Conservation (phyloP, 2,797 vertebrate species). For the Acanthornis magna region DNA sequence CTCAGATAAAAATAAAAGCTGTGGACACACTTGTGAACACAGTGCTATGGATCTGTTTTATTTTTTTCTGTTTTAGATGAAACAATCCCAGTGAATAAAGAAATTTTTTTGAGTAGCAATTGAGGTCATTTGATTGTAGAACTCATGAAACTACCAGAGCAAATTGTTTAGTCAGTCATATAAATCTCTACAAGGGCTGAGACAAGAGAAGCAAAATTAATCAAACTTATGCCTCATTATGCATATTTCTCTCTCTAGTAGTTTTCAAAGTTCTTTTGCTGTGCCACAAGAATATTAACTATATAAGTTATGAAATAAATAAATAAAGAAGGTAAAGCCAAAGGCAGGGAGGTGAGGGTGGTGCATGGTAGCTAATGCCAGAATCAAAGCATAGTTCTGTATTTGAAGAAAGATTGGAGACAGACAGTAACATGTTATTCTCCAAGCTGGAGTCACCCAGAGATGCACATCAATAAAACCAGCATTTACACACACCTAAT, state of each 20-base stretch:
- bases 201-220: not conserved
- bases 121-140: not conserved
- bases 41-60: not conserved
- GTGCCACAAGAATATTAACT: not conserved
- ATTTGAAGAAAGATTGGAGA: not conserved
- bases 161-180: not conserved
- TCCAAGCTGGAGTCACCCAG: not conserved
- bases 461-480: not conserved
- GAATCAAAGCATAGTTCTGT: not conserved
- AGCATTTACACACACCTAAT: not conserved
- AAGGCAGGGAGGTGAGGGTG: not conserved
- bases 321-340: not conserved
- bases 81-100: not conserved
- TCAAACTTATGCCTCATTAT: not conserved
- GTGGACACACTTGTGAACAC: not conserved
- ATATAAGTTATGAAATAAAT: not conserved
- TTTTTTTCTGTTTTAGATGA: not conserved
- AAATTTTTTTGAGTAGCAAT: not conserved
- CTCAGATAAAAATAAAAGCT: not conserved
- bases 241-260: not conserved
- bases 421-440: not conserved
- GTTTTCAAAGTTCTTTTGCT: not conserved
- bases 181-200: not conserved
- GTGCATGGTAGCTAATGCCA: not conserved
- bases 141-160: not conserved